Evolutionary conservation across 2,797 vertebrate genomes (phyloP).

Genomic region (Sebastes matsubarae): DNA sequence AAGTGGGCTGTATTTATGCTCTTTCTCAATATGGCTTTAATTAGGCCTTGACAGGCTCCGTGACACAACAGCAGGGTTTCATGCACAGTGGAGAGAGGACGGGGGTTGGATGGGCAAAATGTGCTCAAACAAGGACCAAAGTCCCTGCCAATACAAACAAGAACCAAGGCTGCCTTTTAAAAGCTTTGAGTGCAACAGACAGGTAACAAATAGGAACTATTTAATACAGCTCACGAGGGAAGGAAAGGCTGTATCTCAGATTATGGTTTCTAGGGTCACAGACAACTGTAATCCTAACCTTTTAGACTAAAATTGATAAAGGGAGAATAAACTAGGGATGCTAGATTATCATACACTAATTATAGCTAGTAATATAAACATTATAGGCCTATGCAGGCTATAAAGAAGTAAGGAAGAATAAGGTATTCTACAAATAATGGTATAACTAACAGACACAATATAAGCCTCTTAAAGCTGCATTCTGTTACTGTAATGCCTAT

Average conservation of each 20-base stretch:
- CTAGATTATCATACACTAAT: not conserved
- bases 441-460: not conserved
- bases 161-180: not conserved
- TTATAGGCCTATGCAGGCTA: not conserved
- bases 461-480: not conserved
- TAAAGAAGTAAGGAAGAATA: not conserved
- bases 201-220: not conserved
- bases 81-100: constrained; percentile 11
- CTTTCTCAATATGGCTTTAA: constrained; percentile 86
- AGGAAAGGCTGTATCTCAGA: not conserved
- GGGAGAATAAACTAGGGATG: not conserved
- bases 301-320: not conserved
- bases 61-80: constrained; percentile 70
- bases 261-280: not conserved
- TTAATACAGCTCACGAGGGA: not conserved
- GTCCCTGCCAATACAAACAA: constrained; percentile 55
- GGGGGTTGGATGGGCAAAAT: constrained; percentile 20
- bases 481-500: too few species aligned
- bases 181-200: not conserved
- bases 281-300: not conserved
- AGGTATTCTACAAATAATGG: not conserved
- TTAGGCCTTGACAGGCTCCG: constrained; percentile 71
- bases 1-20: constrained; percentile 72
- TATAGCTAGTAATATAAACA: not conserved
- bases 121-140: constrained; percentile 52